These are phyloP conservation scores for Metellina segmentata DNA, from an alignment of 2,888 invertebrate genomes.

Conservation along the genomic window DNA sequence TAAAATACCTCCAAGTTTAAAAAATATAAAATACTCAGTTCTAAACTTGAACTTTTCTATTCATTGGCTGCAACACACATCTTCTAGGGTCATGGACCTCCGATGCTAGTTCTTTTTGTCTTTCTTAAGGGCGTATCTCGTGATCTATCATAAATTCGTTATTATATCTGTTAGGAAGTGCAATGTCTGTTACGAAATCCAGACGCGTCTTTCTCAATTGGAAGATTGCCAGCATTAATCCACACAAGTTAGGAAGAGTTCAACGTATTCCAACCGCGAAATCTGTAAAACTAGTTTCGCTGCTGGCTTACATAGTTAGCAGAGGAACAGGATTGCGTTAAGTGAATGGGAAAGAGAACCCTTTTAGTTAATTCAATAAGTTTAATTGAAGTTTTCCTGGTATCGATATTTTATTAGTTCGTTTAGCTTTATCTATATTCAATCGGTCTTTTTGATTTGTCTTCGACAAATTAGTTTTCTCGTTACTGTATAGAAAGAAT, in stretches of 20 bases:
- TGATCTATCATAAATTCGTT: background rate
- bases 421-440: too few relatives aligned
- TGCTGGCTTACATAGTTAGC: background rate
- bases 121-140: background rate
- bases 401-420: background rate
- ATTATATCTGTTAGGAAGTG: background rate
- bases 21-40: too few relatives aligned
- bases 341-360: background rate
- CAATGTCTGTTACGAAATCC: background rate
- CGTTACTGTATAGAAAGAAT: too few relatives aligned
- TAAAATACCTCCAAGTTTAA: too few relatives aligned
- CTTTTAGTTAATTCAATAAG: too few relatives aligned
- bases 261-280: background rate
- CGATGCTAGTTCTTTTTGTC: background rate
- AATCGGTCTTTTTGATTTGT: too few relatives aligned
- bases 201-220: background rate
- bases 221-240: background rate
- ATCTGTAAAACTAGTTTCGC: background rate
- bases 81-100: background rate
- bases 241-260: background rate
- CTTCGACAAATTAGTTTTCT: too few relatives aligned
- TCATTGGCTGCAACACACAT: background rate
- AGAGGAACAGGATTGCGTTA: background rate
- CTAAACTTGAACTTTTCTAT: too few relatives aligned
- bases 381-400: background rate